These are phyloP conservation scores for Ptilorrhoa leucosticta DNA, from an alignment of 2,113 vertebrate species.

Conservation along the genomic window DNA sequence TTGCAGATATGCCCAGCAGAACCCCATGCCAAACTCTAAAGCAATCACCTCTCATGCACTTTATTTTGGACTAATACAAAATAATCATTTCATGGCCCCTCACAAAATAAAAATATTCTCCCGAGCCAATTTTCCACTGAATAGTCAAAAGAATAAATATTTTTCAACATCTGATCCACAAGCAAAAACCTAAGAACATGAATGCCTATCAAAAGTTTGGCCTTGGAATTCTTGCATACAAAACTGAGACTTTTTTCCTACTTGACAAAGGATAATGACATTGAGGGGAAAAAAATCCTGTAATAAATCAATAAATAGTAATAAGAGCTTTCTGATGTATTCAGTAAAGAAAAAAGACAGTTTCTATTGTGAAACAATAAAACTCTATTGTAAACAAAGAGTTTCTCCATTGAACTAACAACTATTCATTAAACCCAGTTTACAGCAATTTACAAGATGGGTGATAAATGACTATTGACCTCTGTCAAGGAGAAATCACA, in stretches of 20 bases:
- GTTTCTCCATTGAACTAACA: background rate
- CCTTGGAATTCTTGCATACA: background rate
- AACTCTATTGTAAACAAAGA: background rate
- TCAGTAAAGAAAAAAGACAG: background rate
- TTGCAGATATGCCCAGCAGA: background rate
- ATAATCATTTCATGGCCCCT: background rate
- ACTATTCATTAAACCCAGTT: background rate
- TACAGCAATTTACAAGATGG: background rate
- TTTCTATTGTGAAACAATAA: background rate
- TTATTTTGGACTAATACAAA: background rate
- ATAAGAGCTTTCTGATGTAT: background rate
- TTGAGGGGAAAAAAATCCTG: background rate
- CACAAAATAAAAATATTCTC: background rate
- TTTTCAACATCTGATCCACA: background rate
- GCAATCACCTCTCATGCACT: background rate
- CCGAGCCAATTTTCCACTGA: background rate
- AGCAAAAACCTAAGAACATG: background rate
- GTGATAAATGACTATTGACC: background rate
- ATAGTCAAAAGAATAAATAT: background rate
- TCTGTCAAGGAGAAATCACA: background rate
- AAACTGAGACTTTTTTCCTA: background rate
- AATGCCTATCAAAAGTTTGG: background rate
- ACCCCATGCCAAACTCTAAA: background rate
- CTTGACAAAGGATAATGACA: background rate
- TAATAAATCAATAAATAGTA: background rate